Evolutionary conservation across 2,797 vertebrate species (phyloP).

Genomic region (Takifugu rubripes): DNA sequence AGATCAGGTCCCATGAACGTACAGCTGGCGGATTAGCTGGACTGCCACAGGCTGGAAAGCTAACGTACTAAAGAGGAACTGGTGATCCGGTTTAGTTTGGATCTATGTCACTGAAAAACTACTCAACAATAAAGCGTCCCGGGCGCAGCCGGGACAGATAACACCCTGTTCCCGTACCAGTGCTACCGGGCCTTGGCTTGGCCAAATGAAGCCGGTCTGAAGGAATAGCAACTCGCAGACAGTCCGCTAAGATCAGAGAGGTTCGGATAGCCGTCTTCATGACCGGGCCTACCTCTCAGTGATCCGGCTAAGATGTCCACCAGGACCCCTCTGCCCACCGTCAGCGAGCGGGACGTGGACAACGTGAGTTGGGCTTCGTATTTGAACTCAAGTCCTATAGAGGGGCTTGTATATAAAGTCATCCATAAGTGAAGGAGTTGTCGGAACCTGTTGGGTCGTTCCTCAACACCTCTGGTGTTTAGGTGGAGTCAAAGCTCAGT

Average conservation of each 20-base stretch:
- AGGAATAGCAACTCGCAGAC: not conserved
- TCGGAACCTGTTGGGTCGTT: no score
- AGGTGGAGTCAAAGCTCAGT: no score
- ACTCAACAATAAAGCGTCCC: conserved; percentile 7
- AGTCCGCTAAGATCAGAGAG: conserved; percentile 12
- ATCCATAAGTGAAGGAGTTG: no score
- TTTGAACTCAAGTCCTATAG: no score
- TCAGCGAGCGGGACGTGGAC: conserved; percentile 82
- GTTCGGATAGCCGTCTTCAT: conserved; percentile 32
- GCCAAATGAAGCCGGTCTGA: not conserved
- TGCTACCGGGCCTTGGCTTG: conserved; percentile 10
- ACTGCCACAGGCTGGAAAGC: conserved; percentile 14
- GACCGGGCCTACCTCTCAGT: conserved; percentile 17
- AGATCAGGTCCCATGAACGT: not conserved
- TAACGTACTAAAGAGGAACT: conserved; percentile 43
- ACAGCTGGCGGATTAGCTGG: conserved; percentile 3
- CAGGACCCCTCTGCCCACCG: conserved; percentile 87
- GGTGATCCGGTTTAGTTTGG: conserved; percentile 25
- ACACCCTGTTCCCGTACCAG: conserved; percentile 1
- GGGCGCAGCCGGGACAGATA: conserved; percentile 20
- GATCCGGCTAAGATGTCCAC: conserved; percentile 81
- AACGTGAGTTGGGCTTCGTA: no score
- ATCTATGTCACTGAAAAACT: conserved; percentile 24
- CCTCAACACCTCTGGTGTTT: no score
- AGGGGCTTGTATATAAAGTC: no score